Evolutionary conservation across 92 coral and sea anemone species (phyloP), one percentile per base, ranked within the genome.

Genomic region (Phenganax subtilis): DNA sequence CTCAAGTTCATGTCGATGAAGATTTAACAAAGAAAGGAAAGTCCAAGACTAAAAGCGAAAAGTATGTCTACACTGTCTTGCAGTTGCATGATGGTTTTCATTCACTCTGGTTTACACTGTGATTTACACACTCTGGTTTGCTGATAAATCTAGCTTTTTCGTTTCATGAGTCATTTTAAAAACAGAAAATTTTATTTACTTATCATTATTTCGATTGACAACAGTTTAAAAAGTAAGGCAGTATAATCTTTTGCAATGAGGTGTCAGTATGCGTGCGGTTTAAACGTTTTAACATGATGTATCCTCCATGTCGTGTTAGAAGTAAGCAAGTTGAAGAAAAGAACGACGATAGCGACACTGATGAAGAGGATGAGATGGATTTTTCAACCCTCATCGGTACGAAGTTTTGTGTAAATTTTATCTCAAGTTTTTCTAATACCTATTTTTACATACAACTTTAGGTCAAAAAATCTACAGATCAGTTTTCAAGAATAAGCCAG

Each of bases 381-480:
- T 94, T 91, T 72, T 85, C 87, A 81, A 92, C 98, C 53, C 85
- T 89, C 66, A 75, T 91, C 55, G 98, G 98, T 94, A 88, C 70
- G 47, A 64, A 25, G 8, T 85, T 77, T 71, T 11, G 10, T 12
- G 9, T 61, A 57, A 44, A 59, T 54, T 74, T 62, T 27, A 60
- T 54, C 6, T 8, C 15, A 44, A 10, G 12, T 12, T 55, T 54
- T 51, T 74, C 29, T 75, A 55, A 28, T 9, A 0, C 12, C 54
- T 70, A 31, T 16, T 77, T 8, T 60, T 16, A 55, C 63, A 6
- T 65, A 2, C 47, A 37, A 1, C 3, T 37, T 37, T 37, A 94
- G 98, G 98, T 62, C 98, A 94, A 61, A 94, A 82, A 84, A 89
- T 94, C 16, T 94, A 94, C 82, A 91, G 88, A 81, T 74, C 98